Base-by-base conservation (phyloP, 2,797 vertebrate genomes). In the Saxicola maurus region DNA sequence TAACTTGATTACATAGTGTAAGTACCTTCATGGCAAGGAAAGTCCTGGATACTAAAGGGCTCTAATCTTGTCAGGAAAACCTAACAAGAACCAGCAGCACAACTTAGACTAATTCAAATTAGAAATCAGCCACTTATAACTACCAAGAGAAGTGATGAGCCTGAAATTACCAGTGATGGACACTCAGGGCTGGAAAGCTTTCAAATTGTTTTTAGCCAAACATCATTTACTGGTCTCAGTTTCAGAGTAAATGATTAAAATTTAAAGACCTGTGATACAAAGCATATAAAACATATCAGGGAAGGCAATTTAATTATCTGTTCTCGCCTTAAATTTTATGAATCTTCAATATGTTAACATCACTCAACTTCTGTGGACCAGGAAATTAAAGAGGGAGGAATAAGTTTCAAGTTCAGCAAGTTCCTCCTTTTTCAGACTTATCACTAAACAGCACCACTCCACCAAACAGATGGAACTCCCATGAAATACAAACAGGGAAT, bases 1-100 rank as follows among this genome's bases (percentile, higher is more conserved):
- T 93, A 95, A 95, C 93, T 45, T 60, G 89, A 95, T 95, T 95
- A 95, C 62, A 76, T 91, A 86, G 93, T 89, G 24, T 94, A 95
- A 95, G 94, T 95, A 95, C 89, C 89, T 94, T 57, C 85, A 93
- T 81, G 91, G 93, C 92, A 95, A 94, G 91, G 89, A 90, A 91
- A 93, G 85, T 68, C 27, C 73, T 89, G 92, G 93, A 45, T 83
- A 83, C 89, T 91, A 87, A 93, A 94, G 93, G 85, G 80, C 91
- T 91, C 85, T 95, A 94, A 95, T 95, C 93, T 95, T 60, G 93
- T 95, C 93, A 95, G 77, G 82, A 86, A 89, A 91, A 73, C 49
- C 1, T 95, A 95, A 94, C 93, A 89, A 93, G 93, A 94, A 94
- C 93, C 94, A 95, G 92, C 7, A 3, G 94, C 91, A 78, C 76